phyloP scores from a whole-genome alignment of 1,140 invertebrate genomes.

The Dendrolimus punctatus region DNA sequence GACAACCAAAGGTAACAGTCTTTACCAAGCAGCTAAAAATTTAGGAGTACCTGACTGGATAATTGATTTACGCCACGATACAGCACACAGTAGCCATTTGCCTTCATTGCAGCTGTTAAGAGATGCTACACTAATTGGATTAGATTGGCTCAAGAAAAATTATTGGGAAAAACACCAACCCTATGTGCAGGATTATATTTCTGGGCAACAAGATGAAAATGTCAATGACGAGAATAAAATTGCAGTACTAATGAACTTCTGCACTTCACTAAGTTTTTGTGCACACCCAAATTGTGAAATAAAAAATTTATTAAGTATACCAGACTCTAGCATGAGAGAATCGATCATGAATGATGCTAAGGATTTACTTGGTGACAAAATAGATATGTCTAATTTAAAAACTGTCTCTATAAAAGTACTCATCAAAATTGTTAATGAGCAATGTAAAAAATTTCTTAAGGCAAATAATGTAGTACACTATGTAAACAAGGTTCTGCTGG shows the following conservation, averaged over 20 bases:
- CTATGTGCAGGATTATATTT: conserved; percentile 37
- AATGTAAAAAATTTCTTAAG: conserved; percentile 34
- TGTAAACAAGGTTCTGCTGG: conserved; percentile 42
- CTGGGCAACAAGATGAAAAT: conserved; percentile 19
- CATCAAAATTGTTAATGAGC: conserved; percentile 30
- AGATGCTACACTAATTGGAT: conserved; percentile 69
- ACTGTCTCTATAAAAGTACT: conserved; percentile 34
- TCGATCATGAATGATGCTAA: conserved; percentile 45
- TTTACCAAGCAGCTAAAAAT: conserved; percentile 73
- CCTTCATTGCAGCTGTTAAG: conserved; percentile 73
- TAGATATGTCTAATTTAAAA: conserved; percentile 43
- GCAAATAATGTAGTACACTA: conserved; percentile 17
- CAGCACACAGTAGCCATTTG: conserved; percentile 75
- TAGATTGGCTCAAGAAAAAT: conserved; percentile 75
- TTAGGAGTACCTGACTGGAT: conserved; percentile 78
- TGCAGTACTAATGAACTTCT: conserved; percentile 44
- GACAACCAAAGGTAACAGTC: conserved; percentile 65
- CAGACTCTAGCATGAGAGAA: conserved; percentile 39
- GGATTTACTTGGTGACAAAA: conserved; percentile 37
- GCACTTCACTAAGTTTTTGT: conserved; percentile 48
- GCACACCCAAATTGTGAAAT: conserved; percentile 42
- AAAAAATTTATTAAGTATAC: conserved; percentile 49
- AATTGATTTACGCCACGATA: conserved; percentile 77
- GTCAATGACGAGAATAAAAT: conserved; percentile 33
- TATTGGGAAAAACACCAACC: conserved; percentile 60